phyloP scores from a whole-genome alignment of 1,140 invertebrate genomes.

The Radopholus similis region DNA sequence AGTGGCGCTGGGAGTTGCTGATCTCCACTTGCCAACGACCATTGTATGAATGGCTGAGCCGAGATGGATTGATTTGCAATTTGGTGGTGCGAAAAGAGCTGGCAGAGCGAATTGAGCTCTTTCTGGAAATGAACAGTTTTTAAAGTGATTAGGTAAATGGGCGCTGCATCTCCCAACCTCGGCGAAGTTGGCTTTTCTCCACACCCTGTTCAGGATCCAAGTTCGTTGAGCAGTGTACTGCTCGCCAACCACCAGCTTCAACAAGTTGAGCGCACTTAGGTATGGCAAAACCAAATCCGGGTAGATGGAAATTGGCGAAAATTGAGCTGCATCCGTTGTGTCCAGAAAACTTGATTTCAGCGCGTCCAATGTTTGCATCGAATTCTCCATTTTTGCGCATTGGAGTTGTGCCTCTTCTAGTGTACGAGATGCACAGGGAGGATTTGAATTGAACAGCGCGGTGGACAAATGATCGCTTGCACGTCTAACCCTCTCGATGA shows the following conservation, averaged over 20 bases:
- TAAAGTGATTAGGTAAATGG: no score
- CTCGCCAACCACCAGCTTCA: neutral
- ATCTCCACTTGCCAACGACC: neutral
- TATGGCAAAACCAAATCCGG: slow-evolving; percentile 6
- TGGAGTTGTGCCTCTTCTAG: no score
- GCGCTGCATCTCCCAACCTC: no score
- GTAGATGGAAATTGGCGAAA: neutral
- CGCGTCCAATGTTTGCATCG: neutral
- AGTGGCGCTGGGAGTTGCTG: neutral
- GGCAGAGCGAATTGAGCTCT: neutral
- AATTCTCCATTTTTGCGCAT: no score
- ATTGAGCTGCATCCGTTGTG: neutral
- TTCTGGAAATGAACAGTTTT: no score
- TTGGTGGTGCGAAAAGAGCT: neutral
- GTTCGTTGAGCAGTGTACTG: neutral
- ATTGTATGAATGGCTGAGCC: neutral
- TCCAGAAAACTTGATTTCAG: neutral
- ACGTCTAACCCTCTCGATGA: neutral
- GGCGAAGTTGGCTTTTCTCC: no score
- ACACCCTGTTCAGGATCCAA: no score
- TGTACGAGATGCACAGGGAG: no score
- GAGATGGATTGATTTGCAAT: neutral
- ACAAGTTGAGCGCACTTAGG: slow-evolving; percentile 9
- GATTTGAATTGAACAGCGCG: neutral
- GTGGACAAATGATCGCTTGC: neutral